These are phyloP conservation scores for Brachionus manjavacas DNA, from an alignment of 1,140 invertebrate genomes.

Conservation along the genomic window DNA sequence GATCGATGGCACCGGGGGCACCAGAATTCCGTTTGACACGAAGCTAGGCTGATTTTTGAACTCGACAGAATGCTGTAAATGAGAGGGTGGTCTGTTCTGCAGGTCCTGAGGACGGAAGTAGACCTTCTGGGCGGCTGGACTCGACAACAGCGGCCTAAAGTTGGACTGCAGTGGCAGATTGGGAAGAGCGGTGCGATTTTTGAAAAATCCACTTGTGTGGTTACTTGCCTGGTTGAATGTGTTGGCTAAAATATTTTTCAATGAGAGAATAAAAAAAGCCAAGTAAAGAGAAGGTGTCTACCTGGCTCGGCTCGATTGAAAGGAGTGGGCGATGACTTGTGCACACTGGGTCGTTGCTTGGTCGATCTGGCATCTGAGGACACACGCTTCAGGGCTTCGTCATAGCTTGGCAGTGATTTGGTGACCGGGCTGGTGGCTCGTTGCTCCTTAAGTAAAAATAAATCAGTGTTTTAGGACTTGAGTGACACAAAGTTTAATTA, in stretches of 20 bases:
- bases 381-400: conserved; percentile 4
- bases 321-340: not conserved
- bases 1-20: not conserved
- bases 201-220: not conserved
- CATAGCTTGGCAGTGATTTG: conserved; percentile 12
- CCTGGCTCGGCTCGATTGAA: not conserved
- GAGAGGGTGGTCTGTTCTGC: not conserved
- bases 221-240: too few relatives aligned
- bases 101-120: conserved; percentile 3
- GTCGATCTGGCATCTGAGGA: not conserved
- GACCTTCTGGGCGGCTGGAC: not conserved
- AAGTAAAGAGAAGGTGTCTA: not conserved
- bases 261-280: not conserved
- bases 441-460: not conserved
- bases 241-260: not conserved
- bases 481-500: not conserved
- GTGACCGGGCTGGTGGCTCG: conserved; percentile 10
- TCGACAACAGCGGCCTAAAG: conserved; percentile 8
- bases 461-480: too few relatives aligned
- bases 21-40: not conserved
- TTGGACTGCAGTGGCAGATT: conserved; percentile 22
- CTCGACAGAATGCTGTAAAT: not conserved
- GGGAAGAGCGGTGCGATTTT: not conserved
- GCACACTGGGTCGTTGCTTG: not conserved
- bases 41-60: not conserved